These are phyloP conservation scores for Rapana venosa DNA, from an alignment of 2,888 invertebrate species.

Conservation along the genomic window DNA sequence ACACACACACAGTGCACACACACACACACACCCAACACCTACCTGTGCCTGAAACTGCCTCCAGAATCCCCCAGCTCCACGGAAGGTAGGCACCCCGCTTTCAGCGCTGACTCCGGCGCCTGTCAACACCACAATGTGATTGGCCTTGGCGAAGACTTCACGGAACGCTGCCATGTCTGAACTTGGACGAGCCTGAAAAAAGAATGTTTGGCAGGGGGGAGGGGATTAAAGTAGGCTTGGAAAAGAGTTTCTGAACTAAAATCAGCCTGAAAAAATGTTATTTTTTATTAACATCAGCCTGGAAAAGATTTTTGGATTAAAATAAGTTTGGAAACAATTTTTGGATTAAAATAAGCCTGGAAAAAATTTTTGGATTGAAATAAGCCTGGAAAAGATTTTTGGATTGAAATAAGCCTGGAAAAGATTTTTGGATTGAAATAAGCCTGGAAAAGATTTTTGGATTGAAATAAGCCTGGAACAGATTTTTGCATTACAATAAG, in stretches of 20 bases:
- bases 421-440: too few species aligned
- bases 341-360: neutral
- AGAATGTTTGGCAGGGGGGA: neutral
- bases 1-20: too few species aligned
- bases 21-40: neutral
- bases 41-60: slow-evolving; percentile 82
- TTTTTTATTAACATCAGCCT: too few species aligned
- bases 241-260: neutral
- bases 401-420: too few species aligned
- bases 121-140: slow-evolving; percentile 85
- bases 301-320: neutral
- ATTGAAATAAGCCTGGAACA: too few species aligned
- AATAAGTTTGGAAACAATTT: neutral
- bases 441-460: too few species aligned
- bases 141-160: slow-evolving; percentile 82
- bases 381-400: too few species aligned
- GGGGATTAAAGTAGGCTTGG: neutral
- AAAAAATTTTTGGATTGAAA: too few species aligned
- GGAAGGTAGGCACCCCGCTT: slow-evolving; percentile 92
- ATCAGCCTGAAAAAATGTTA: neutral
- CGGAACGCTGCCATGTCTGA: slow-evolving; percentile 81
- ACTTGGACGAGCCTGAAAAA: slow-evolving; percentile 56
- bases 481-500: too few species aligned
- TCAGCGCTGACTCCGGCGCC: slow-evolving; percentile 89
- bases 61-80: slow-evolving; percentile 91